phyloP scores from a whole-genome alignment of 2,888 invertebrate genomes.

The Ectemnius continuus region DNA sequence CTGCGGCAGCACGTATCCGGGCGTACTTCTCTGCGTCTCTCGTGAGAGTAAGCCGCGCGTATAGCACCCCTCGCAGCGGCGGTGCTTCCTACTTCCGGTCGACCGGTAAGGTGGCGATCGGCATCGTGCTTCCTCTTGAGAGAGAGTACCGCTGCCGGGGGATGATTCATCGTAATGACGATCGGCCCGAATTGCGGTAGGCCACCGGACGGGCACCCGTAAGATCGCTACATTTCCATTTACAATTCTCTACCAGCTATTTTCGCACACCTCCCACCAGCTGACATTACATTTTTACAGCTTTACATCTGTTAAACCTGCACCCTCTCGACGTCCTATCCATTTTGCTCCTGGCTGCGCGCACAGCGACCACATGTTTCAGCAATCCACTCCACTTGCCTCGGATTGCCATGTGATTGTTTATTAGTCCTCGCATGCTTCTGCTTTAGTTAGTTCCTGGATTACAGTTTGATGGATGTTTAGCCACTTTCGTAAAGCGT shows the following conservation, averaged over 20 bases:
- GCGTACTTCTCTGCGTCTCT: slow-evolving; percentile 50
- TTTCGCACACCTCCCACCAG: too few species aligned
- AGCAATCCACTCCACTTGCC: too few species aligned
- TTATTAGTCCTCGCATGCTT: too few species aligned
- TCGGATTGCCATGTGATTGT: too few species aligned
- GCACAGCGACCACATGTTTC: too few species aligned
- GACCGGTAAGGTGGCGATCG: slow-evolving; percentile 57
- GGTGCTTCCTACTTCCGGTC: slow-evolving; percentile 50
- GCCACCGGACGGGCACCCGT: slow-evolving; percentile 53
- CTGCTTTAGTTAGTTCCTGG: too few species aligned
- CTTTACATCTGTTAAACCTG: too few species aligned
- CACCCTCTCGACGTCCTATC: too few species aligned
- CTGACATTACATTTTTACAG: too few species aligned
- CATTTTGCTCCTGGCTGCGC: too few species aligned
- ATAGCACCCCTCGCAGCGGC: slow-evolving; percentile 29
- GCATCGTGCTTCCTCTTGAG: slow-evolving; percentile 36
- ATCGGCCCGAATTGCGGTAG: slow-evolving; percentile 60
- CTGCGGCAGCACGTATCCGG: slow-evolving; percentile 63
- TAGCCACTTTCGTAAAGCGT: too few species aligned
- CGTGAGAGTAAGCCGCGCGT: slow-evolving; percentile 29
- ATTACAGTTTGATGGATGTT: too few species aligned
- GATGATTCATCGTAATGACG: slow-evolving; percentile 63
- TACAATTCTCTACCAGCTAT: not conserved
- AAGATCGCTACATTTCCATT: slow-evolving; percentile 37
- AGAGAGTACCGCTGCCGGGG: slow-evolving; percentile 37